Base-by-base conservation (phyloP, 2,113 vertebrate genomes). In the Eclectus roratus region DNA sequence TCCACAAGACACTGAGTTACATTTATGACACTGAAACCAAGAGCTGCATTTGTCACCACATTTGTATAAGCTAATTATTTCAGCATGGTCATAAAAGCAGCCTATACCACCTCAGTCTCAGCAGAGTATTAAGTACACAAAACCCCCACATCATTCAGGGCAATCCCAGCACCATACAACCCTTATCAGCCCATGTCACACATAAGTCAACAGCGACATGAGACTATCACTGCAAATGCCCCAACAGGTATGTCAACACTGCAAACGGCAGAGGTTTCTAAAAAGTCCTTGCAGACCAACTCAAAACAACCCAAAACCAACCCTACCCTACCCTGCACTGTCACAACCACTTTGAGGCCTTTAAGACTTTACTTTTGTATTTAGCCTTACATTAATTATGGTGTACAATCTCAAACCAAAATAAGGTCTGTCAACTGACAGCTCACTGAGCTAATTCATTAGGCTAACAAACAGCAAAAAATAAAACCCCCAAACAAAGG, bases 141-240 rank as follows among this genome's bases (percentile, higher is more conserved):
- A 91, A 80, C 7, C 2, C 7, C 7, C 58, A 58, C 25, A 28
- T 2, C 76, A 17, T 7, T 25, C 31, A 87, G n/a, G 29, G 18
- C 41, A 81, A 35, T 18, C 55, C 60, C 60, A 78, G 29, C 41
- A 70, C 27, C 50, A 44, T 28, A 27, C 2, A 1, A 70, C 19
- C 41, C 27, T n/a, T 33, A 66, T 7, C 9, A 11, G 43, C 16
- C 56, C 23, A 52, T 41, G 89, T 31, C 49, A 5, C 46, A 63
- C 2, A 0, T 17, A 61, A 65, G 12, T 70, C 60, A 87, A 63
- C 18, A 84, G 23, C 1, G 1, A 66, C 9, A 8, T 1, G 8
- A 69, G 31, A 61, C 27, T 37, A 27, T 4, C 69, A n/a, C 13
- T 61, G 33, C 60, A 84, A 91, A 73, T 20, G 46, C 24, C 43